Conservation (phyloP, 2,888 invertebrate species). For the Xanthostigma xanthostigma region DNA sequence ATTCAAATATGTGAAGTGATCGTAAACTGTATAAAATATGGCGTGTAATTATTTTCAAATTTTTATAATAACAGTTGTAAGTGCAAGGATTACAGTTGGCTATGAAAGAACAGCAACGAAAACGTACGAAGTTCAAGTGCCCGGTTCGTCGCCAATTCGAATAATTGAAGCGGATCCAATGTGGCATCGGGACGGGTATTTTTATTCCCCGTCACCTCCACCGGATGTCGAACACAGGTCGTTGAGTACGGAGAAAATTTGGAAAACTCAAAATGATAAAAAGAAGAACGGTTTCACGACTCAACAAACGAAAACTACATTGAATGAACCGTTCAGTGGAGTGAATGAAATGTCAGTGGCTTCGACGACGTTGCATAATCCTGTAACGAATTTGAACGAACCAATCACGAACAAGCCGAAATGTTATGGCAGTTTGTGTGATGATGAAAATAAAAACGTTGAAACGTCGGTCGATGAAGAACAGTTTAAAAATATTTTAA, state of each 20-base stretch:
- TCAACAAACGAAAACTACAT: slow-evolving; percentile 10
- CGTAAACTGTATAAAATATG: no score
- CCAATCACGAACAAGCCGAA: no score
- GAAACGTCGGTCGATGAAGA: slow-evolving; percentile 33
- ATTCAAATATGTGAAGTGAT: no score
- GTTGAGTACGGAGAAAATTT: background rate
- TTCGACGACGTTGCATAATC: no score
- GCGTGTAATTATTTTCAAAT: no score
- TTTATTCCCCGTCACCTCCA: slow-evolving; percentile 12
- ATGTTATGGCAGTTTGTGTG: background rate
- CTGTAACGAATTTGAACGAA: no score
- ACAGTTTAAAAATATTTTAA: slow-evolving; percentile 39
- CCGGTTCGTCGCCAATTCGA: slow-evolving; percentile 39
- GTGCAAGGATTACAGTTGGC: slow-evolving; percentile 1
- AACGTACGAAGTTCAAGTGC: slow-evolving; percentile 38
- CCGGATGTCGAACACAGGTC: background rate
- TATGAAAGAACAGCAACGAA: slow-evolving; percentile 23
- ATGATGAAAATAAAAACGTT: slow-evolving; percentile 16
- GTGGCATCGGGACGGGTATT: slow-evolving; percentile 17
- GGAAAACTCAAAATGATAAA: slow-evolving; percentile 5
- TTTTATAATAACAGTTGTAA: no score
- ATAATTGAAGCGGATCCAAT: slow-evolving; percentile 34
- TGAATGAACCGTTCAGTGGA: slow-evolving; percentile 10
- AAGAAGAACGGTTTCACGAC: slow-evolving; percentile 6
- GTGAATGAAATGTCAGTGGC: no score